Evolutionary conservation across 2,113 vertebrate genomes (phyloP).

Genomic region (Ceuthmochares aereus): DNA sequence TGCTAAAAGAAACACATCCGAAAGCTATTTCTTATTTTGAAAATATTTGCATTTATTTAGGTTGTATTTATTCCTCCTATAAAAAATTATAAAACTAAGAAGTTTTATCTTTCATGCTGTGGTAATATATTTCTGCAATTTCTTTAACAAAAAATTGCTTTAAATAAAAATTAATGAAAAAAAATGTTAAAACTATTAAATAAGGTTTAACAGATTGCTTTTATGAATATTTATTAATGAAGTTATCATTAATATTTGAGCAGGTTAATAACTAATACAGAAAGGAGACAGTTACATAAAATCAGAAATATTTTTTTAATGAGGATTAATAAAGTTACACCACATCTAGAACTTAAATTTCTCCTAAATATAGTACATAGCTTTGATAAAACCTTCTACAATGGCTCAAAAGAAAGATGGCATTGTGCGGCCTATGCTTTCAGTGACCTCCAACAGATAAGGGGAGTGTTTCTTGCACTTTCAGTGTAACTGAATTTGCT

Average conservation of each 20-base stretch:
- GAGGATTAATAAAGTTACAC: background rate
- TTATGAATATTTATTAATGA: background rate
- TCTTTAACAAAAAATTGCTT: background rate
- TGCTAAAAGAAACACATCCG: background rate
- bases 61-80: background rate
- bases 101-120: background rate
- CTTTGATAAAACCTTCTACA: background rate
- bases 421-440: constrained; percentile 3
- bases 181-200: background rate
- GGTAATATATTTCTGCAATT: background rate
- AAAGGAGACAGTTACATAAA: background rate
- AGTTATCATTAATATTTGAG: background rate
- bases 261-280: background rate
- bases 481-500: background rate
- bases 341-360: background rate
- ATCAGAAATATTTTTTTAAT: background rate
- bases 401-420: background rate
- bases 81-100: background rate
- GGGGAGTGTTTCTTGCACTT: background rate
- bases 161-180: background rate
- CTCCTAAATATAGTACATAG: background rate
- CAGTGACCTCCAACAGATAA: constrained; percentile 1
- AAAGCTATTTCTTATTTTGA: background rate
- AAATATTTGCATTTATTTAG: background rate
- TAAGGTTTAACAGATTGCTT: background rate